These are phyloP conservation scores for Pseudomugil tenellus DNA, from an alignment of 2,797 vertebrate genomes.

Conservation along the genomic window DNA sequence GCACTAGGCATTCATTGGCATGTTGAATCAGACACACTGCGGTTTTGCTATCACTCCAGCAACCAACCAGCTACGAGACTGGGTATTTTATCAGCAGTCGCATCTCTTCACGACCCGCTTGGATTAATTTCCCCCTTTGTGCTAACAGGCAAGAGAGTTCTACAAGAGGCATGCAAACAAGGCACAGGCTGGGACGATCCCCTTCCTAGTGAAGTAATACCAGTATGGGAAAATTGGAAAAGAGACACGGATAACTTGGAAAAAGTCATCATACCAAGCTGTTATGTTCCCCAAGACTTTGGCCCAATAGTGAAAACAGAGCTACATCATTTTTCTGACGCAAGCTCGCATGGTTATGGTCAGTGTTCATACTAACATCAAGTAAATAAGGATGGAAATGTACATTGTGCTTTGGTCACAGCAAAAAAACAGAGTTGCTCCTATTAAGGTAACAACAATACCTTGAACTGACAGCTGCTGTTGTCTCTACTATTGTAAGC, in stretches of 20 bases:
- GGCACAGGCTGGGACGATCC: neutral
- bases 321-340: neutral
- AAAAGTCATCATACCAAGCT: neutral
- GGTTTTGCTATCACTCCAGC: neutral
- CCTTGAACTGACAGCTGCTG: neutral
- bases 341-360: neutral
- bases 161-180: slow-evolving; percentile 8
- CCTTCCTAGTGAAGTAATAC: neutral
- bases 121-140: neutral
- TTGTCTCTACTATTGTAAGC: neutral
- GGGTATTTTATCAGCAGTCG: neutral
- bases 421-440: slow-evolving; percentile 8
- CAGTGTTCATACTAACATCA: neutral
- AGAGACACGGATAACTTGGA: neutral
- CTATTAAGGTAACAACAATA: slow-evolving; percentile 1
- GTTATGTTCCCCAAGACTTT: neutral
- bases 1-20: neutral
- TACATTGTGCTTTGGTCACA: neutral
- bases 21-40: neutral
- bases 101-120: neutral
- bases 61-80: neutral
- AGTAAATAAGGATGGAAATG: neutral
- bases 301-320: neutral
- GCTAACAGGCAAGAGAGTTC: neutral
- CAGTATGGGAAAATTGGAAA: slow-evolving; percentile 4